phyloP scores from a whole-genome alignment of 2,797 vertebrate species.

The Enoplosus armatus region DNA sequence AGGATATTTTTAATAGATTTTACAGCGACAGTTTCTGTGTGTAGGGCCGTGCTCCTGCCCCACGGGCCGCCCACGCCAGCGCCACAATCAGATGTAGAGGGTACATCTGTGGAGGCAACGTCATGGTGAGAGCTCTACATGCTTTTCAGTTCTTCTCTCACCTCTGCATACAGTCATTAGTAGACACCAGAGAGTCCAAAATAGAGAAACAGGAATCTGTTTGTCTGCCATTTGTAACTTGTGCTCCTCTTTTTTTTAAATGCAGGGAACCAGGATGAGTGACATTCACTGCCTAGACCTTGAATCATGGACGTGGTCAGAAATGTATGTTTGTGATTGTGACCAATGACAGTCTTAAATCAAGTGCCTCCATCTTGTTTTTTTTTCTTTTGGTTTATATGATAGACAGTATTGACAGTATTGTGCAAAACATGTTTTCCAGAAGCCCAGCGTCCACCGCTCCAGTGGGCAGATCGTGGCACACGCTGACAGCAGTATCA shows the following conservation, averaged over 20 bases:
- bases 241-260: constrained; percentile 33
- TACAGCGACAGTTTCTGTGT: constrained; percentile 41
- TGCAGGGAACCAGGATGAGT: constrained; percentile 93
- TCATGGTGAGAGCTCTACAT: constrained; percentile 87
- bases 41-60: constrained; percentile 90
- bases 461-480: constrained; percentile 94
- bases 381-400: no score
- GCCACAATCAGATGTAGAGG: constrained; percentile 89
- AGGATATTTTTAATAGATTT: no score
- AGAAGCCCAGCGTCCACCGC: constrained; percentile 73
- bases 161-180: no score
- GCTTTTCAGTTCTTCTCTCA: not conserved
- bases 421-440: constrained; percentile 35
- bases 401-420: no score
- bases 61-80: constrained; percentile 92
- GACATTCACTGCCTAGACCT: constrained; percentile 94
- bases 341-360: no score
- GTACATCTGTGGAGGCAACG: constrained; percentile 94
- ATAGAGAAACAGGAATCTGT: no score
- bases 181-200: no score
- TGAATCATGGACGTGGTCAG: constrained; percentile 94
- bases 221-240: not conserved
- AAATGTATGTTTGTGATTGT: constrained; percentile 89
- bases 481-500: constrained; percentile 91
- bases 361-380: no score